A percentile compares a stretch with the other conserved stretches of the same genome.
Conservation (phyloP, 2,888 invertebrate species). For the Allacma fusca region DNA sequence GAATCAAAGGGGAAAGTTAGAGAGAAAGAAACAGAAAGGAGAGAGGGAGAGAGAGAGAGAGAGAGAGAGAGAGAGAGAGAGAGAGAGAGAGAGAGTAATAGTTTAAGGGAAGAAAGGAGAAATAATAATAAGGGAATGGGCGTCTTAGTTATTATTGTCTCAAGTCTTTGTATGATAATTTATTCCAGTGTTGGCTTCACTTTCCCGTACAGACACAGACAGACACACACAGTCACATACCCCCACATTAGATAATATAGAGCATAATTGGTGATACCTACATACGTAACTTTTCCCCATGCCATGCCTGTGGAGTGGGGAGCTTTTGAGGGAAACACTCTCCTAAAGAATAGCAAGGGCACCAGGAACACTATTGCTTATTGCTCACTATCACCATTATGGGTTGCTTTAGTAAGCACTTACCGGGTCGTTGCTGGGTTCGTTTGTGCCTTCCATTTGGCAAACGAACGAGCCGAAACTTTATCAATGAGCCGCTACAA, state of each 20-base stretch:
- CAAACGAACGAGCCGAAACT: slow-evolving; percentile 31
- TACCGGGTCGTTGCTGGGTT: slow-evolving; percentile 24
- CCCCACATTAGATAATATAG: too few relatives aligned
- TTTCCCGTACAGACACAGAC: background rate
- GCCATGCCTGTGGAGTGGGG: background rate
- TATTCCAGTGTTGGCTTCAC: slow-evolving; percentile 2
- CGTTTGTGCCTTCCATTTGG: slow-evolving; percentile 30
- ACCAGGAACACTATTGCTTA: slow-evolving; percentile 31
- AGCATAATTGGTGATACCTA: background rate
- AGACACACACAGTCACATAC: too few relatives aligned
- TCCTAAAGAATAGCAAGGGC: slow-evolving; percentile 8
- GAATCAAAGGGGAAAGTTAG: slow-evolving; percentile 14
- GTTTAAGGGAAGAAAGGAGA: slow-evolving; percentile 17
- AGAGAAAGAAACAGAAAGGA: background rate
- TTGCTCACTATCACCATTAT: slow-evolving; percentile 36
- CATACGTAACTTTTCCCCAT: background rate
- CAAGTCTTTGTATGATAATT: slow-evolving; percentile 38
- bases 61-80: background rate
- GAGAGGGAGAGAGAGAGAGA: slow-evolving; percentile 15
- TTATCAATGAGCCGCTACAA: slow-evolving; percentile 40
- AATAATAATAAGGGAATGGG: slow-evolving; percentile 28
- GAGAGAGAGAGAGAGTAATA: slow-evolving; percentile 22
- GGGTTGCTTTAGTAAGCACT: slow-evolving; percentile 36
- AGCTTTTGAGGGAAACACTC: background rate
- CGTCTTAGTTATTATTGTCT: slow-evolving; percentile 31